Evolutionary conservation across 2,888 invertebrate species (phyloP).

Genomic region (Euplexia lucipara): DNA sequence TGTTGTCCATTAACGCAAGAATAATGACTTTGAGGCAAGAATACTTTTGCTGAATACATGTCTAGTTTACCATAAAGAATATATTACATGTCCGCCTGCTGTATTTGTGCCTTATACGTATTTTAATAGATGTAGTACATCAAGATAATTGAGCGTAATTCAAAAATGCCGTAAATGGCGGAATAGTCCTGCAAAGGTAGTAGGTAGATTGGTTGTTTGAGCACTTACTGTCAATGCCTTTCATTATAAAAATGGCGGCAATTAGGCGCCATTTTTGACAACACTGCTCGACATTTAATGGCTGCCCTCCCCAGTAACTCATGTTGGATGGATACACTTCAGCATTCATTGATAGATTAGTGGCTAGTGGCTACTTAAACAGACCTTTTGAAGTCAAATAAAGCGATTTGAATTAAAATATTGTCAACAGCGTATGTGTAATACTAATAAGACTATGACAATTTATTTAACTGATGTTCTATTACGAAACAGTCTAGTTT

Average conservation of each 20-base stretch:
- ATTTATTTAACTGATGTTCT: too few species aligned
- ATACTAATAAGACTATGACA: too few species aligned
- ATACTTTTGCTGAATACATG: constrained; percentile 16
- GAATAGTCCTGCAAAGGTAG: constrained; percentile 1
- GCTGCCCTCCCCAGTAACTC: constrained; percentile 11
- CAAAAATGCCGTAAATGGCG: constrained; percentile 44
- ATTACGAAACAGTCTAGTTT: too few species aligned
- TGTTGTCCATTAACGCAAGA: constrained; percentile 15
- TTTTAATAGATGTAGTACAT: constrained; percentile 55
- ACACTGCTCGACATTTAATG: constrained; percentile 31
- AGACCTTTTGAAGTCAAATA: constrained; percentile 25
- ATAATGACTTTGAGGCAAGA: constrained; percentile 6
- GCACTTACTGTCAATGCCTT: constrained; percentile 41
- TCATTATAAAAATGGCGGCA: constrained; percentile 42
- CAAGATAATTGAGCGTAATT: constrained; percentile 52
- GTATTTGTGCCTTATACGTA: constrained; percentile 22
- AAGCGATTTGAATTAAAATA: constrained; percentile 44
- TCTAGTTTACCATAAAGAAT: constrained; percentile 28
- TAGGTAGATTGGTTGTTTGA: constrained; percentile 22
- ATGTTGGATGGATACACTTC: constrained; percentile 17
- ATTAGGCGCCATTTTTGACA: constrained; percentile 56
- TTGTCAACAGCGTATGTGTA: constrained; percentile 12
- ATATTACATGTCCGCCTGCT: background rate
- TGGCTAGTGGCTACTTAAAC: constrained; percentile 13
- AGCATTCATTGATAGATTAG: constrained; percentile 25